Percentiles rank a stretch among this genome's conserved stretches.
phyloP scores from a whole-genome alignment of 2,797 vertebrate species.

The Mus spretus region DNA sequence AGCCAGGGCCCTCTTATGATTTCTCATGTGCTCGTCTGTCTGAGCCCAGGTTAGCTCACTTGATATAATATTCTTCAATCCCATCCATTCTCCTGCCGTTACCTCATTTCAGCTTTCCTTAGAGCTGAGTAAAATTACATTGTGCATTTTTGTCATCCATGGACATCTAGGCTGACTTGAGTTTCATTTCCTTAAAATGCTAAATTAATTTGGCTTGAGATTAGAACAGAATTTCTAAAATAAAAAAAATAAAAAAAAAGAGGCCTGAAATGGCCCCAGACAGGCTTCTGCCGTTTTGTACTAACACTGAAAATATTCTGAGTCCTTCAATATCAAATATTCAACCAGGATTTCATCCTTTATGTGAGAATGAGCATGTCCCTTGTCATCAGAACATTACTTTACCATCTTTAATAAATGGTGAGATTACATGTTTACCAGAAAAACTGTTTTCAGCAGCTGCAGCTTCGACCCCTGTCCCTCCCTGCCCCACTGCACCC shows the following conservation, averaged over 20 bases:
- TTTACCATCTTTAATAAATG: not conserved
- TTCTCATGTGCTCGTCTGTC: not conserved
- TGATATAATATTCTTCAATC: not conserved
- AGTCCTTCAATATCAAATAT: not conserved
- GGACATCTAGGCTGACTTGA: not conserved
- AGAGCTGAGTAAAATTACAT: constrained; percentile 11
- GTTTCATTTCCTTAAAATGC: constrained; percentile 14
- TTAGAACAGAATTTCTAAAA: constrained; percentile 9
- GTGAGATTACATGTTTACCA: not conserved
- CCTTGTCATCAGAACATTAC: not conserved
- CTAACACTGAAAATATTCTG: not conserved
- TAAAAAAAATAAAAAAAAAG: not conserved
- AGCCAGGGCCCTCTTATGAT: not conserved
- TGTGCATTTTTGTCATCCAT: constrained; percentile 18
- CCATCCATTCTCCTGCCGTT: not conserved
- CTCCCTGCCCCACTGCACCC: not conserved
- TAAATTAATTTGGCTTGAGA: constrained; percentile 46
- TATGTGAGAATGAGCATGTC: not conserved
- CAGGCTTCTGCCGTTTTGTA: not conserved
- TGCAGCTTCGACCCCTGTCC: fast-evolving
- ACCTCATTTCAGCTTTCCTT: not conserved
- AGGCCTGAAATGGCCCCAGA: not conserved
- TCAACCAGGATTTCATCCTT: not conserved
- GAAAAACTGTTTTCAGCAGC: not conserved
- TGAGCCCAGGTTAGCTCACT: not conserved